Conservation (phyloP, 2,888 invertebrate genomes). For the Megastigmus dorsalis region DNA sequence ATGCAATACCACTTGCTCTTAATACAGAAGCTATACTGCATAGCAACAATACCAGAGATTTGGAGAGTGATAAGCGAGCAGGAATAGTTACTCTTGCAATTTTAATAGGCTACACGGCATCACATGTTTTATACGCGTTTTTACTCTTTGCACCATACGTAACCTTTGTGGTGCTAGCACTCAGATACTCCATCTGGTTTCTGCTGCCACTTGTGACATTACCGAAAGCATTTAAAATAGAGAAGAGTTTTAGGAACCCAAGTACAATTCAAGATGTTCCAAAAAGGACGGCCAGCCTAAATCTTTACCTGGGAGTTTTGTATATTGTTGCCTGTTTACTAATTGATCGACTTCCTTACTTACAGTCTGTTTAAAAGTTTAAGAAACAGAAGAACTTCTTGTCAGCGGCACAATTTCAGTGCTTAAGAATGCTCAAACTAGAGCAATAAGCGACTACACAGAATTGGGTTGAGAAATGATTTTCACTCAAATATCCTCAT, state of each 20-base stretch:
- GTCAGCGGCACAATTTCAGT: slow-evolving; percentile 36
- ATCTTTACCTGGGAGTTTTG: slow-evolving; percentile 92
- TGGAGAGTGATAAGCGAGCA: slow-evolving; percentile 89
- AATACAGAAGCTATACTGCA: slow-evolving; percentile 97
- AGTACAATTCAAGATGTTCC: slow-evolving; percentile 89
- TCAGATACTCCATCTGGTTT: slow-evolving; percentile 92
- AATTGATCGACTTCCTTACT: slow-evolving; percentile 69
- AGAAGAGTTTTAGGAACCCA: slow-evolving; percentile 88
- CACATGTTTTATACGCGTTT: slow-evolving; percentile 92
- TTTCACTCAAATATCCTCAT: slow-evolving; percentile 27
- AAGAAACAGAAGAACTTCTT: background rate
- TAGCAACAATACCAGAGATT: slow-evolving; percentile 95
- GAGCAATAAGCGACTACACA: slow-evolving; percentile 21
- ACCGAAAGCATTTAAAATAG: slow-evolving; percentile 91
- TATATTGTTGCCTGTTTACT: slow-evolving; percentile 86
- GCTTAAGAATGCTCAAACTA: slow-evolving; percentile 24
- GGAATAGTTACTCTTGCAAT: slow-evolving; percentile 97
- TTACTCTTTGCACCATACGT: slow-evolving; percentile 94
- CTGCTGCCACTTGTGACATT: slow-evolving; percentile 91
- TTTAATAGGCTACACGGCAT: slow-evolving; percentile 91
- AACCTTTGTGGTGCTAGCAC: slow-evolving; percentile 88
- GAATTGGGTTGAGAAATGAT: slow-evolving; percentile 8
- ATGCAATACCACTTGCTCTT: slow-evolving; percentile 93
- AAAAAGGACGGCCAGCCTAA: slow-evolving; percentile 90
- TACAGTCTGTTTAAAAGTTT: slow-evolving; percentile 58